Evolutionary conservation across 2,113 vertebrate genomes (phyloP).

Genomic region (Gymnobelideus leadbeateri): DNA sequence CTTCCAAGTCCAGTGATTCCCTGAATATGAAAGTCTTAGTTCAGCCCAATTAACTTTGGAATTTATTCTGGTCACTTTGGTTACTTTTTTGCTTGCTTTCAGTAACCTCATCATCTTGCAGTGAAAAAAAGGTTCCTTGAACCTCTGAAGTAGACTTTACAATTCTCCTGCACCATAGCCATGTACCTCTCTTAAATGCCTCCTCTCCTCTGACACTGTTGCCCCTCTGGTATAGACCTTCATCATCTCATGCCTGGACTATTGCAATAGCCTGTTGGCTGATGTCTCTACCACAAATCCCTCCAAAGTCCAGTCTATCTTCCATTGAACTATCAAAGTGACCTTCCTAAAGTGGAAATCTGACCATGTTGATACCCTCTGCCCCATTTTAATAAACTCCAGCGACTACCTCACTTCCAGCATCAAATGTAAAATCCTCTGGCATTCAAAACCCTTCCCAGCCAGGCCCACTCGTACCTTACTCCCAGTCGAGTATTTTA

Average conservation of each 20-base stretch:
- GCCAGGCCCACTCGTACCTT: not conserved
- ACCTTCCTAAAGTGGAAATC: not conserved
- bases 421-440: not conserved
- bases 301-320: not conserved
- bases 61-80: constrained; percentile 40
- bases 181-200: no score
- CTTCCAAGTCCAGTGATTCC: not conserved
- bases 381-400: not conserved
- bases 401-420: not conserved
- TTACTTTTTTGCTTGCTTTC: not conserved
- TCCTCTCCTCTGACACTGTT: no score
- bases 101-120: not conserved
- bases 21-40: constrained; percentile 35
- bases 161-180: no score
- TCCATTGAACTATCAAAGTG: not conserved
- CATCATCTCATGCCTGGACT: no score
- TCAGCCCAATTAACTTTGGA: constrained; percentile 41
- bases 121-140: not conserved
- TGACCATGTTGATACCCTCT: not conserved
- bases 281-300: not conserved
- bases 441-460: not conserved
- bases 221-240: no score
- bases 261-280: not conserved
- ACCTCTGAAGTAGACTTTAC: not conserved
- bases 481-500: not conserved